Evolutionary conservation across 2,888 invertebrate species (phyloP), one percentile per base, ranked within the genome.

Genomic region (Spicauda simplicius): DNA sequence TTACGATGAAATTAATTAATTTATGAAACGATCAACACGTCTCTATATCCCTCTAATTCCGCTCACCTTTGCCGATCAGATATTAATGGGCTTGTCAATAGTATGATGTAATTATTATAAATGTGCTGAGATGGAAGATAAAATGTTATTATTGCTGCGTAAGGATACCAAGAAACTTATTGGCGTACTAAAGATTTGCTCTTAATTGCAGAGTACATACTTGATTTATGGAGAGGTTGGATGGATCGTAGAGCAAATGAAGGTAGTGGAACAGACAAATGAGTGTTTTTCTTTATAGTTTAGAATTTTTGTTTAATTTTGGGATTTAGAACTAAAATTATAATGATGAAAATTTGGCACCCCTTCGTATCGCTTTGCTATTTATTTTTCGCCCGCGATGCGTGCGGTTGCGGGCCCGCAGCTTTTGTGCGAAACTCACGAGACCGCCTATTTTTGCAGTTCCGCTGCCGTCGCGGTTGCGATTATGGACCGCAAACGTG

Each of bases 91-190:
- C 81, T 81, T 87, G 89, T 89, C 90, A 87, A 87, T 89, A 83
- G 78, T 80, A 79, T 85, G 85, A 88, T 88, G 88, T 88, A 88
- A 90, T 90, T 90, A 90, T 90, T 86, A 90, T 90, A 90, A 90
- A 90, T 88, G 90, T 82, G 82, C 84, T 72, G 71, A 73, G 83
- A 86, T 85, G 74, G 70, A 70, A 83, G 85, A 88, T 90, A 85
- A 89, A 87, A 88, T 84, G 78, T 85, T 89, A 87, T 87, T 86
- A 84, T 80, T 80, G 77, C 73, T 73, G 73, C 75, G 77, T 61
- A 56, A 57, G 55, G 57, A 41, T 25, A 25, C 30, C 77, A 76
- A 76, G 75, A 73, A 78, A 82, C 81, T 84, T 85, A 87, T 81
- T 83, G 64, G 82, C 79, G 76, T 78, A 78, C 76, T 77, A 80